Conservation (phyloP, 2,888 invertebrate genomes). For the Spatulosminthurus flaviceps region DNA sequence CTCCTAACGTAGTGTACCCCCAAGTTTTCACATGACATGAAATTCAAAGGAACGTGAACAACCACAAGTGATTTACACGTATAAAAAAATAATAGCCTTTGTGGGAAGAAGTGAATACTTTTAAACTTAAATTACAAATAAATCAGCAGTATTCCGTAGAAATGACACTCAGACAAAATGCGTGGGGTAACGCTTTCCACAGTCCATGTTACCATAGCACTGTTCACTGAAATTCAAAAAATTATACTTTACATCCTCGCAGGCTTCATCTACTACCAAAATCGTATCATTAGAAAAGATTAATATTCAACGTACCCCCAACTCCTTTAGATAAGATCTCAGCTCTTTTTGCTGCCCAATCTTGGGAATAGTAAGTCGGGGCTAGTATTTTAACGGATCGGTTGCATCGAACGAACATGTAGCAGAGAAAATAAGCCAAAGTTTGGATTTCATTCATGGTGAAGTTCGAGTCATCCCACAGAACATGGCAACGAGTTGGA, state of each 20-base stretch:
- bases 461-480: constrained; percentile 81
- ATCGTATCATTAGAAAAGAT: not conserved
- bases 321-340: constrained; percentile 44
- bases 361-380: constrained; percentile 51
- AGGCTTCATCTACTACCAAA: too few relatives aligned
- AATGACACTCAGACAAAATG: constrained; percentile 27
- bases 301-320: constrained; percentile 12
- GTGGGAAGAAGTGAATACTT: too few relatives aligned
- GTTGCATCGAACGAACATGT: constrained; percentile 84
- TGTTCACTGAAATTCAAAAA: constrained; percentile 9
- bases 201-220: constrained; percentile 20
- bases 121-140: too few relatives aligned
- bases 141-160: too few relatives aligned
- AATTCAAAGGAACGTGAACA: too few relatives aligned
- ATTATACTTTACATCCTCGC: too few relatives aligned
- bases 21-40: too few relatives aligned
- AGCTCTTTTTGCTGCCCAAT: constrained; percentile 50
- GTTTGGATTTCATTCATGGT: constrained; percentile 79
- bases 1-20: too few relatives aligned
- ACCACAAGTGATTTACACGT: too few relatives aligned
- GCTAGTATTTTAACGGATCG: constrained; percentile 67
- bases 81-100: too few relatives aligned
- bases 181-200: constrained; percentile 19
- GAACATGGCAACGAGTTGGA: constrained; percentile 75
- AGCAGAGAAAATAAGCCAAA: constrained; percentile 83